Percentiles rank a stretch among this genome's conserved stretches.
Evolutionary conservation across 2,113 vertebrate species (phyloP).

Genomic region (Chinchilla lanigera): DNA sequence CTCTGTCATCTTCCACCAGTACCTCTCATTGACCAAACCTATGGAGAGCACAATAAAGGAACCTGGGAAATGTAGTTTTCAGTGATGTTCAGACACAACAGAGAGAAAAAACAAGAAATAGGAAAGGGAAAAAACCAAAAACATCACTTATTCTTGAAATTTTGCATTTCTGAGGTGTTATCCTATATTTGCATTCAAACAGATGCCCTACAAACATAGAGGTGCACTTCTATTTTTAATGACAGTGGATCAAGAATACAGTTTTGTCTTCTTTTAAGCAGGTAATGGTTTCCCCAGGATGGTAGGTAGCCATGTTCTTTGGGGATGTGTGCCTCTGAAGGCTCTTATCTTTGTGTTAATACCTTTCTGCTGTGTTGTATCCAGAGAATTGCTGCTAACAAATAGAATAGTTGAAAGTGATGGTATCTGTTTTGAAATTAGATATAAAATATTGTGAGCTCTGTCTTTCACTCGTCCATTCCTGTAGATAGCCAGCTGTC

Average conservation of each 20-base stretch:
- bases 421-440: not conserved
- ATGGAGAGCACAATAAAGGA: not conserved
- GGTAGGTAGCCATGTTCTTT: not conserved
- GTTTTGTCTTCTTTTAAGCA: not conserved
- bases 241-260: not conserved
- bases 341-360: not conserved
- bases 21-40: not conserved
- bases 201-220: not conserved
- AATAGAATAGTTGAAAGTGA: not conserved
- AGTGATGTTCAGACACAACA: not conserved
- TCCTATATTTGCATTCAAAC: not conserved
- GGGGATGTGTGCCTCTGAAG: not conserved
- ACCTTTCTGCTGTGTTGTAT: not conserved
- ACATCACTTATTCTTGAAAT: not conserved
- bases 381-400: not conserved
- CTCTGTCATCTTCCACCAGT: not conserved
- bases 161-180: not conserved
- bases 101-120: not conserved
- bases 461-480: not conserved
- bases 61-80: conserved; percentile 8
- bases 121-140: not conserved
- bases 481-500: not conserved
- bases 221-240: not conserved
- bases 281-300: not conserved
- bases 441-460: not conserved